Evolutionary conservation across 2,797 vertebrate genomes (phyloP).

Genomic region (Bufotes viridis): DNA sequence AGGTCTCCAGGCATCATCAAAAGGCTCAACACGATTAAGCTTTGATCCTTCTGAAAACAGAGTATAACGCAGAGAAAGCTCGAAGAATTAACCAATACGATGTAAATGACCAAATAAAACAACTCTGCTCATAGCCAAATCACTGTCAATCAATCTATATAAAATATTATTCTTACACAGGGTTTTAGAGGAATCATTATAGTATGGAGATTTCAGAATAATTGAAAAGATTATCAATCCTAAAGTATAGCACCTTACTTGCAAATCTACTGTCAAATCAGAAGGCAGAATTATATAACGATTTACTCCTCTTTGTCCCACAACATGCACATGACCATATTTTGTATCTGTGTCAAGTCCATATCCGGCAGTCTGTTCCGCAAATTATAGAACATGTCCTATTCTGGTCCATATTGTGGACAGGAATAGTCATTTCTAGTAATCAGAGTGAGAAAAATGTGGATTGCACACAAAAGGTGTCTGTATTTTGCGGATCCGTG

Average conservation of each 20-base stretch:
- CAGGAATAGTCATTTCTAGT: too few relatives aligned
- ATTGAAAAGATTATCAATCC: background rate
- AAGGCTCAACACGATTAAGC: slow-evolving; percentile 65
- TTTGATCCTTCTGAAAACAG: slow-evolving; percentile 63
- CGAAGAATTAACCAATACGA: slow-evolving; percentile 57
- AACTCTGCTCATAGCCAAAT: background rate
- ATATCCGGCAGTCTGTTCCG: too few relatives aligned
- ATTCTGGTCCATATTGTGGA: too few relatives aligned
- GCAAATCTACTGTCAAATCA: background rate
- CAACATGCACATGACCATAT: background rate
- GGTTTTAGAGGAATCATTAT: background rate
- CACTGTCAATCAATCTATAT: background rate
- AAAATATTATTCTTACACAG: background rate
- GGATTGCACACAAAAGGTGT: too few relatives aligned
- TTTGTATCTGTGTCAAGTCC: too few relatives aligned
- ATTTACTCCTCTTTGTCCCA: background rate
- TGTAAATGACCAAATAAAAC: background rate
- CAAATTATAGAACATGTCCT: too few relatives aligned
- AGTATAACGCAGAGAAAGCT: slow-evolving; percentile 51
- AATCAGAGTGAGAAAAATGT: too few relatives aligned
- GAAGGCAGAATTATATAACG: background rate
- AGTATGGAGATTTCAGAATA: background rate
- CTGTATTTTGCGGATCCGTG: too few relatives aligned
- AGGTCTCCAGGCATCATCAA: slow-evolving; percentile 64
- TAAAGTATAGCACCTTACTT: background rate